Evolutionary conservation across 2,888 invertebrate genomes (phyloP), one percentile per base, ranked within the genome.

Genomic region (Hypomecis punctinalis): DNA sequence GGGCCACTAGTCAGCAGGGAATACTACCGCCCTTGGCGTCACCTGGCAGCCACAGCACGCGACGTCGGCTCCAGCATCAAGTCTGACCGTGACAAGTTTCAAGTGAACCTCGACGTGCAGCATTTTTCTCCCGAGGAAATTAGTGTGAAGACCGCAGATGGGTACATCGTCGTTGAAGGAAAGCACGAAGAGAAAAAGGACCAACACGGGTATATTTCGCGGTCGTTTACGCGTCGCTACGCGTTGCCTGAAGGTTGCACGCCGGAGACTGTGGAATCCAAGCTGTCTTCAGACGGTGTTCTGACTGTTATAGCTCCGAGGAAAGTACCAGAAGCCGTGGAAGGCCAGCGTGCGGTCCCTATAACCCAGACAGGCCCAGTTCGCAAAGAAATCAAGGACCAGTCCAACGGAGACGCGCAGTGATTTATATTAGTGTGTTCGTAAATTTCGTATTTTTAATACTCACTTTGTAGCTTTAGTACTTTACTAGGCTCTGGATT

Each of bases 131-230:
- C 97, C 0, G 94, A 95, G 48, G 97, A 97, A 80, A 94, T 97
- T 43, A 93, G 93, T 6, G 96, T 97, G 6, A 97, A 96, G 84
- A 96, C 96, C 0, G 94, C 95, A 0, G 96, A 96, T 60, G 94
- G 95, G 45, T 94, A 88, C 56, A 94, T 97, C 11, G 93, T 96
- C 1, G 94, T 96, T 0, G 96, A 97, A 84, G 97, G 96, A 0
- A 96, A 96, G 78, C 97, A 97, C 76, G 96, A 96, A 74, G 97
- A 97, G 81, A 95, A 95, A 77, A 94, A 95, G 67, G 96, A 96
- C 75, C 94, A 95, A 37, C 95, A 96, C 75, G 97, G 97, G 0
- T 95, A 91, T 70, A 94, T 97, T 59, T 95, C 96, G 0, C 93
- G 96, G 35, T 96, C 97, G 73, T 96, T 97, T 74, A 94, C 95